phyloP scores from a whole-genome alignment of 2,888 invertebrate genomes.

The Vanessa cardui region DNA sequence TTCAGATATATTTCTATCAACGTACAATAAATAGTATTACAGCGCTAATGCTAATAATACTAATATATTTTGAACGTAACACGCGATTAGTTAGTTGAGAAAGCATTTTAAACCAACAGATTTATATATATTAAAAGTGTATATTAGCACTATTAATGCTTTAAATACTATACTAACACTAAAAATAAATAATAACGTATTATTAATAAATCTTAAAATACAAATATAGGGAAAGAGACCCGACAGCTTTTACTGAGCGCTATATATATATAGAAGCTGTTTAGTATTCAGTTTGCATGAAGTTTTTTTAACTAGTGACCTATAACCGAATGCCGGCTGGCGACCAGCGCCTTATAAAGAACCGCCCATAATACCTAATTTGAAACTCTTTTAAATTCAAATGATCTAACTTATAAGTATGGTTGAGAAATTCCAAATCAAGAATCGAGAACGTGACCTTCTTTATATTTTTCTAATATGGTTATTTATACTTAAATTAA shows the following conservation, averaged over 20 bases:
- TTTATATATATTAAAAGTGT: no score
- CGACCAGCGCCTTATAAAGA: constrained; percentile 24
- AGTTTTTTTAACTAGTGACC: constrained; percentile 7
- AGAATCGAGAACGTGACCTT: constrained; percentile 28
- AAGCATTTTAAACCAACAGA: no score
- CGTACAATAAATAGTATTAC: no score
- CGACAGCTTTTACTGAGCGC: not conserved
- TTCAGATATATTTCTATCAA: no score
- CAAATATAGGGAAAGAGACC: not conserved
- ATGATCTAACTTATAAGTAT: constrained; percentile 19
- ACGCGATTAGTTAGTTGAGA: no score
- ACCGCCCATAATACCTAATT: constrained; percentile 22
- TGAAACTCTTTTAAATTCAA: constrained; percentile 21
- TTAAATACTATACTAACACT: no score
- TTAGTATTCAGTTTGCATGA: not conserved
- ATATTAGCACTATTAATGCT: no score
- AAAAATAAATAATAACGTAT: no score
- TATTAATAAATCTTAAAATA: no score
- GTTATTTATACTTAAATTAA: not conserved
- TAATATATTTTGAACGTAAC: no score
- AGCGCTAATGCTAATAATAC: no score
- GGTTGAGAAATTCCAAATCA: constrained; percentile 15
- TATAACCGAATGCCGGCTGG: constrained; percentile 9
- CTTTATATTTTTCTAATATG: constrained; percentile 16
- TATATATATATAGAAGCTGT: not conserved